Conservation (phyloP, 2,113 vertebrate species). For the Nansenia antarctica region DNA sequence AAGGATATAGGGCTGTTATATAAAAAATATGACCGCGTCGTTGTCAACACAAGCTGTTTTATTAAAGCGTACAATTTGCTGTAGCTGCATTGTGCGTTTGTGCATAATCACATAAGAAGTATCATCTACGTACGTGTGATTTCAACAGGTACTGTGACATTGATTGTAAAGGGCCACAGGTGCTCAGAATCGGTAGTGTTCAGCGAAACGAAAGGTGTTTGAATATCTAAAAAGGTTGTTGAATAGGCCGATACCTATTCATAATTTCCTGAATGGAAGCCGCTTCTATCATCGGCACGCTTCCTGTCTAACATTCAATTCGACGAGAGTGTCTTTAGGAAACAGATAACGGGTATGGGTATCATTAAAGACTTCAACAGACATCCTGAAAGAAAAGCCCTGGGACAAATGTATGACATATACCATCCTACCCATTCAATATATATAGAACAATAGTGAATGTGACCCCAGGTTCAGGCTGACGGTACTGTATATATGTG, state of each 20-base stretch:
- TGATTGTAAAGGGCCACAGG: neutral
- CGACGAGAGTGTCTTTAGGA: neutral
- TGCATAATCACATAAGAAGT: neutral
- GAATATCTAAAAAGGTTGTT: neutral
- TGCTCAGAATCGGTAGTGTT: neutral
- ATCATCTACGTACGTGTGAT: neutral
- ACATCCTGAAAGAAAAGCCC: conserved; percentile 19
- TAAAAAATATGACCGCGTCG: no score
- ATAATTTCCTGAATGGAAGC: conserved; percentile 13
- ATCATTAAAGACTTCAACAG: neutral
- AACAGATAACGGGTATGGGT: no score
- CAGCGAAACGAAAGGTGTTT: neutral
- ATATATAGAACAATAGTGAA: conserved; percentile 32
- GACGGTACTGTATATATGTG: conserved; percentile 11
- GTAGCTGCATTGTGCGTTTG: neutral
- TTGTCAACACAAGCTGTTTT: no score
- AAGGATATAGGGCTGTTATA: neutral
- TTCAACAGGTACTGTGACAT: neutral
- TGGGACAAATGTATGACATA: neutral
- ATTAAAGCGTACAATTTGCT: neutral
- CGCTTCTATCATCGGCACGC: conserved; percentile 22
- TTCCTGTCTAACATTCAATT: neutral
- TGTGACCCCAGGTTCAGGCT: conserved; percentile 21
- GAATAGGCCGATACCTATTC: conserved; percentile 10
- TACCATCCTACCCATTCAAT: neutral